Conservation (phyloP, 1,140 invertebrate species). For the Kradibia gibbosae region DNA sequence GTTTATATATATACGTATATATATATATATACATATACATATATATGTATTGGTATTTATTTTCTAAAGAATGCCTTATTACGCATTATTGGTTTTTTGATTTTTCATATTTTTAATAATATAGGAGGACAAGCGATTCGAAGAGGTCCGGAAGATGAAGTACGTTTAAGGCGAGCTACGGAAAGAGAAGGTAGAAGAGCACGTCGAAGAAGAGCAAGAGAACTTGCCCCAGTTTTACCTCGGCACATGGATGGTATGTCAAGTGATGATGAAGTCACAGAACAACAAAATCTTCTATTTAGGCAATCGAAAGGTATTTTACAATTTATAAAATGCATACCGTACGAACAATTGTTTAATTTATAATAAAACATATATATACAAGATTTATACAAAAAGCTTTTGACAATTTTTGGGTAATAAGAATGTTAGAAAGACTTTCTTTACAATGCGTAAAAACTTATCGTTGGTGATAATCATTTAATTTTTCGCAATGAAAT, state of each 20-base stretch:
- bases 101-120: slow-evolving; percentile 47
- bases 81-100: not conserved
- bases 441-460: no score
- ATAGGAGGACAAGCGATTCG: slow-evolving; percentile 68
- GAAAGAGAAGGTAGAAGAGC: slow-evolving; percentile 92
- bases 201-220: slow-evolving; percentile 81
- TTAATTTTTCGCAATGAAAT: no score
- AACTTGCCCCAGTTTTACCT: slow-evolving; percentile 72
- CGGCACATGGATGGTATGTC: slow-evolving; percentile 94
- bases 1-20: no score
- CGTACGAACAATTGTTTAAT: not conserved
- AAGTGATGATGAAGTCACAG: slow-evolving; percentile 96
- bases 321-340: not conserved
- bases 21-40: no score
- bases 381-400: no score
- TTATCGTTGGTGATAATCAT: no score
- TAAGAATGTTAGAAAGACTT: not conserved
- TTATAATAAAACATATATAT: not conserved
- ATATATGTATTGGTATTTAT: not conserved
- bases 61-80: no score
- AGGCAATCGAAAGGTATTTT: slow-evolving; percentile 70
- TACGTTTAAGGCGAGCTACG: slow-evolving; percentile 83
- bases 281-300: slow-evolving; percentile 83
- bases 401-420: not conserved
- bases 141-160: slow-evolving; percentile 79